These are phyloP conservation scores for Equus przewalskii DNA, from an alignment of 2,113 vertebrate genomes.

Conservation along the genomic window DNA sequence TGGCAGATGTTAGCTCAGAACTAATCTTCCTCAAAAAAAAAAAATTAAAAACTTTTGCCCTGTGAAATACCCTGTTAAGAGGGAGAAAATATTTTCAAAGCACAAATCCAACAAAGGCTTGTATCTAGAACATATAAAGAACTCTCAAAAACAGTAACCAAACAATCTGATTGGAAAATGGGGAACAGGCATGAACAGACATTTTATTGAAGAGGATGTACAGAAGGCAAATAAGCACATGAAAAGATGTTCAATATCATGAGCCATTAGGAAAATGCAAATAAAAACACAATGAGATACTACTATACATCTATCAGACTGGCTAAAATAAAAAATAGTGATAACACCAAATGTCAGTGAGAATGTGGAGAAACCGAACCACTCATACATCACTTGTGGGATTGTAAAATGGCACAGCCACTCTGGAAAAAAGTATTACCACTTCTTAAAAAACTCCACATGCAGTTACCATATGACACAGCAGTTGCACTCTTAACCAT, in stretches of 20 bases:
- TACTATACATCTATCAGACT: not conserved
- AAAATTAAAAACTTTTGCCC: not conserved
- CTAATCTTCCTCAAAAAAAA: no score
- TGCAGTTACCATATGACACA: not conserved
- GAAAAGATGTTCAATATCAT: not conserved
- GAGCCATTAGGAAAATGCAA: not conserved
- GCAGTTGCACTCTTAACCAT: not conserved
- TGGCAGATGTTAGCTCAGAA: no score
- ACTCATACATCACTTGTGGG: not conserved
- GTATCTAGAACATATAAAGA: not conserved
- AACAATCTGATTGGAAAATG: not conserved
- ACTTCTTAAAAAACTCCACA: not conserved
- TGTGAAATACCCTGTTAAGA: not conserved
- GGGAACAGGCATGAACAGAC: not conserved
- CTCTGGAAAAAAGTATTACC: not conserved
- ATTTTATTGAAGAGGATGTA: not conserved
- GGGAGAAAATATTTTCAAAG: not conserved
- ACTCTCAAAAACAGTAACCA: not conserved
- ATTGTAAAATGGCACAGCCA: not conserved
- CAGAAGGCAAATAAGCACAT: not conserved
- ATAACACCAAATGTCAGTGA: not conserved
- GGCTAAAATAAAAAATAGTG: not conserved
- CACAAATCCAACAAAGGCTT: slow-evolving; percentile 13
- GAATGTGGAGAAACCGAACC: not conserved
- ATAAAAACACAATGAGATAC: not conserved